Percentiles rank a stretch among this genome's conserved stretches.
phyloP scores from a whole-genome alignment of 2,888 invertebrate species.

The Matsumyia berberina region DNA sequence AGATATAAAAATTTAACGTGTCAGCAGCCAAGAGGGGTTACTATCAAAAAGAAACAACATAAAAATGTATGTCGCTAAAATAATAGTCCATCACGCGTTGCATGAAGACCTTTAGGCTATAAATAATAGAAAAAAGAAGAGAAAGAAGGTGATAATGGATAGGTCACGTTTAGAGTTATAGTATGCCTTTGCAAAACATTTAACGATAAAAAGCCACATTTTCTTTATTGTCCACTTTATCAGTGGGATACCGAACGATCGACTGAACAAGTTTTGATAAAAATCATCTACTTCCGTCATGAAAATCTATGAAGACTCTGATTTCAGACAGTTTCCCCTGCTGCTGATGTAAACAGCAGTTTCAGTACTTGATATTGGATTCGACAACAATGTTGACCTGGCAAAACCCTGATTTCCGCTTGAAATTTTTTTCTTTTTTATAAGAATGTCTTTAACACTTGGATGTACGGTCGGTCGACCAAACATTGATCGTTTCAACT shows the following conservation, averaged over 20 bases:
- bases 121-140: conserved; percentile 1
- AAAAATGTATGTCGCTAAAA: background rate
- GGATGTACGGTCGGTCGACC: no score
- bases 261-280: conserved; percentile 1
- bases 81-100: background rate
- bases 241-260: background rate
- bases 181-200: conserved; percentile 5
- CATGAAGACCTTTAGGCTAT: conserved; percentile 4
- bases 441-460: no score
- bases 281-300: conserved; percentile 9
- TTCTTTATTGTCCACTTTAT: conserved; percentile 7
- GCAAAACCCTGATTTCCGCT: no score
- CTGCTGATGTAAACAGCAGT: no score
- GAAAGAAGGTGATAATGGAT: conserved; percentile 15
- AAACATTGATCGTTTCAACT: no score
- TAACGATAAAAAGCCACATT: conserved; percentile 14
- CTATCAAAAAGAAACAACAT: background rate
- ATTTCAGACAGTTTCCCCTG: no score
- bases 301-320: background rate
- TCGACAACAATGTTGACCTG: no score
- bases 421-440: no score
- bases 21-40: no score
- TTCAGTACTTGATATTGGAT: no score
- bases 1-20: no score
- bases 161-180: conserved; percentile 5